These are phyloP conservation scores for Anarhynchus alexandrinus DNA, from an alignment of 2,113 vertebrate species.

Conservation along the genomic window DNA sequence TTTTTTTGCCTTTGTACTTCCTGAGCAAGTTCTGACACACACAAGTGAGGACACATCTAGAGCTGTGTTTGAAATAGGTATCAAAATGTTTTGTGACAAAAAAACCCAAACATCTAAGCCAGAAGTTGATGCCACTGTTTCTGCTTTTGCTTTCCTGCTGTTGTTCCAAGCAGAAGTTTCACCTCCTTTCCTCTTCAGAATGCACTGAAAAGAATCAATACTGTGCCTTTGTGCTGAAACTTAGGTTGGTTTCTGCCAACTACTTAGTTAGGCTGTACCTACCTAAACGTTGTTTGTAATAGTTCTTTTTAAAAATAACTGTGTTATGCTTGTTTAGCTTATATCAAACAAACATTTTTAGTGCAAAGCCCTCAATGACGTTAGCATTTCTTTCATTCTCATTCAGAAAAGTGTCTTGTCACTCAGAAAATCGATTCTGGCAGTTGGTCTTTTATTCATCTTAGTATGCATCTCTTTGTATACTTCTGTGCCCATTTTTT, in stretches of 20 bases:
- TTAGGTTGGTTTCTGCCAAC: neutral
- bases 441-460: neutral
- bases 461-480: neutral
- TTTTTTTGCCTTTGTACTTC: neutral
- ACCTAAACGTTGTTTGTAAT: neutral
- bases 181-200: neutral
- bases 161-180: neutral
- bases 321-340: neutral
- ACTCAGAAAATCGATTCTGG: neutral
- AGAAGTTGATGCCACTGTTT: neutral
- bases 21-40: neutral
- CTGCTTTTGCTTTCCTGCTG: neutral
- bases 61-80: neutral
- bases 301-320: neutral
- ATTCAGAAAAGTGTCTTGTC: neutral
- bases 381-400: slow-evolving; percentile 1
- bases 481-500: neutral
- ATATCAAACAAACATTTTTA: neutral
- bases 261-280: neutral
- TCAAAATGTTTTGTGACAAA: neutral
- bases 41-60: neutral
- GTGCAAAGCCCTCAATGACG: neutral
- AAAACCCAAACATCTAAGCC: neutral
- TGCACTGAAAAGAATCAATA: neutral
- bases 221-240: neutral